Base-by-base conservation (phyloP, 2,888 invertebrate genomes). In the Chloromyia formosa region DNA sequence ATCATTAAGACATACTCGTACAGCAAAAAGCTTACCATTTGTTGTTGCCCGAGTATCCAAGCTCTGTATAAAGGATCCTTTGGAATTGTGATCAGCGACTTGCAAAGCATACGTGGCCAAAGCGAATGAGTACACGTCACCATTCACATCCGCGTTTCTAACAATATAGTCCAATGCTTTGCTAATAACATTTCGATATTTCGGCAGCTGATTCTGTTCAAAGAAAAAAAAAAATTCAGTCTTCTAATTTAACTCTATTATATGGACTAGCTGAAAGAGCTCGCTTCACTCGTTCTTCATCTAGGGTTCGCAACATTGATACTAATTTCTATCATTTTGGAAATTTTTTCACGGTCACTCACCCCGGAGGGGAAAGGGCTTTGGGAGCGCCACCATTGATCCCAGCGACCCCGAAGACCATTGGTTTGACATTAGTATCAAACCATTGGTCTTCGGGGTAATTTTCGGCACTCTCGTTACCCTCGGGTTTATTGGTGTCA, bases 151-250 rank as follows among this genome's bases (percentile, higher is more conserved):
- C 75, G 94, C 84, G 73, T 91, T 89, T 60, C 89, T 86, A 0
- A 90, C 90, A 23, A 96, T 86, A 84, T 90, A 95, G 80, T 94
- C 91, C 18, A 94, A 85, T 0, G 92, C 94, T 82, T 92, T 93
- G 83, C 92, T 91, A 77, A 94, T 90, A 1, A 89, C 87, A 79
- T 91, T 90, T 74, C 89, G 88, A 82, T 92, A 92, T 68, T 83
- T 83, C n/a, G 20, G 78, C 40, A n/a, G 78, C 56, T 73, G 73
- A 56, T 73, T 60, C 73, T 73, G 27, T 42, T 5, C 12, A 42
- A 42, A 9, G 45, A 18, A 64, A 42, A 16, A 12, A 49, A 10
- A n/a, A 49, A 5, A 7, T 7, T 49, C 12, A 49, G 16, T 7
- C 49, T 49, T 49, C 16, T 49, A 49, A 49, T 61, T 61, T 61